phyloP scores from a whole-genome alignment of 2,113 vertebrate species.

The Arizona elegans region DNA sequence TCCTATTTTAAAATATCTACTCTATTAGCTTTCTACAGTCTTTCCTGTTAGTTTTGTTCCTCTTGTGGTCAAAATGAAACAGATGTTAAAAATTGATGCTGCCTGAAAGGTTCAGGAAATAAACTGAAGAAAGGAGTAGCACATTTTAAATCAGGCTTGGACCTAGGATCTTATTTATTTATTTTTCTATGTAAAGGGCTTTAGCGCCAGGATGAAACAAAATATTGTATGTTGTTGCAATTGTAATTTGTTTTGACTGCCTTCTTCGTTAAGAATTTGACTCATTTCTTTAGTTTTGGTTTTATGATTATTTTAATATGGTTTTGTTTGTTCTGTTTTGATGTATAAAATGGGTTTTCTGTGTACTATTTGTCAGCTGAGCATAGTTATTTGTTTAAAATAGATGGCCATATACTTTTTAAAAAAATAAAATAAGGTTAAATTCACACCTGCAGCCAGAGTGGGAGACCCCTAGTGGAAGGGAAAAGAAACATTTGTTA shows the following conservation, averaged over 20 bases:
- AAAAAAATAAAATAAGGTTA: background rate
- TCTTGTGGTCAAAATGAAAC: background rate
- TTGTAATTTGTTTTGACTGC: background rate
- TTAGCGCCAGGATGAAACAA: background rate
- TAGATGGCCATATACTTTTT: background rate
- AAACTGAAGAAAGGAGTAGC: background rate
- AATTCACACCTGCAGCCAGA: background rate
- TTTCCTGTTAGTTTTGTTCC: background rate
- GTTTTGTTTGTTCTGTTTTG: background rate
- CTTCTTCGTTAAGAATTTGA: background rate
- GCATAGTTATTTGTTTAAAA: background rate
- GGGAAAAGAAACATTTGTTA: background rate
- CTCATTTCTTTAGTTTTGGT: background rate
- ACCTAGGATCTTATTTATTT: background rate
- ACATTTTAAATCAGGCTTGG: background rate
- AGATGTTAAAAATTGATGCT: background rate
- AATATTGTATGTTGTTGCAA: background rate
- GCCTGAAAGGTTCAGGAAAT: background rate
- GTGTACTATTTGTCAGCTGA: background rate
- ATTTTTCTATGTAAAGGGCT: background rate
- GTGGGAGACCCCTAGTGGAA: background rate
- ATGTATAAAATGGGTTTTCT: background rate
- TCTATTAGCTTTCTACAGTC: background rate
- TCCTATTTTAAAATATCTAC: background rate
- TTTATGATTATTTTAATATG: background rate